phyloP scores from a whole-genome alignment of 2,888 invertebrate genomes.

The Catocala fraxini region DNA sequence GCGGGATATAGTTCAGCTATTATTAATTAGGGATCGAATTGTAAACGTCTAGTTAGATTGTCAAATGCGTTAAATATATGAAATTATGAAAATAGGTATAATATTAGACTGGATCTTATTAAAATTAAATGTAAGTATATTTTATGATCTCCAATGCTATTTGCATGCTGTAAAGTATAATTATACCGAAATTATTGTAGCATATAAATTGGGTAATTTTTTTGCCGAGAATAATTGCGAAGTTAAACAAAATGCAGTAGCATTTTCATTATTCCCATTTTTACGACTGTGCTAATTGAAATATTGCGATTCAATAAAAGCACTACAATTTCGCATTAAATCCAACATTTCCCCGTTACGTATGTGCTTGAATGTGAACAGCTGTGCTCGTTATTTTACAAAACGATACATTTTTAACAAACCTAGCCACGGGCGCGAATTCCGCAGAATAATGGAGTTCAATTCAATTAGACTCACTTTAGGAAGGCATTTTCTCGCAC shows the following conservation, averaged over 20 bases:
- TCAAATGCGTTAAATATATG: too few relatives aligned
- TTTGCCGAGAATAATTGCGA: conserved; percentile 15
- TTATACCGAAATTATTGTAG: background rate
- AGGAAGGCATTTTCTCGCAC: conserved; percentile 26
- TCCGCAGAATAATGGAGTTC: conserved; percentile 53
- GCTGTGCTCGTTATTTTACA: conserved; percentile 61
- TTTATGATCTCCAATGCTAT: background rate
- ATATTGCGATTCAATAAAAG: conserved; percentile 61
- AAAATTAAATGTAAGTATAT: too few relatives aligned
- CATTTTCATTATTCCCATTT: conserved; percentile 31
- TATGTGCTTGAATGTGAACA: conserved; percentile 54
- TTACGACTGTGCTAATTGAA: conserved; percentile 55
- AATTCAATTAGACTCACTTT: conserved; percentile 43
- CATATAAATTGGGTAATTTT: conserved; percentile 5
- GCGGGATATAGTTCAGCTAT: conserved; percentile 45
- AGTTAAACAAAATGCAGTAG: conserved; percentile 28
- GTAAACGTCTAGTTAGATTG: background rate
- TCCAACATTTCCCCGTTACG: conserved; percentile 52
- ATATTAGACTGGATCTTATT: too few relatives aligned
- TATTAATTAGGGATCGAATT: conserved; percentile 44
- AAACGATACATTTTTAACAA: conserved; percentile 63
- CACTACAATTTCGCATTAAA: conserved; percentile 59
- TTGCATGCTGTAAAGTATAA: background rate
- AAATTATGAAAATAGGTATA: too few relatives aligned
- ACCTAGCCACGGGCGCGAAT: conserved; percentile 47